phyloP scores from a whole-genome alignment of 2,888 invertebrate genomes.

The Calephelis perditalis region DNA sequence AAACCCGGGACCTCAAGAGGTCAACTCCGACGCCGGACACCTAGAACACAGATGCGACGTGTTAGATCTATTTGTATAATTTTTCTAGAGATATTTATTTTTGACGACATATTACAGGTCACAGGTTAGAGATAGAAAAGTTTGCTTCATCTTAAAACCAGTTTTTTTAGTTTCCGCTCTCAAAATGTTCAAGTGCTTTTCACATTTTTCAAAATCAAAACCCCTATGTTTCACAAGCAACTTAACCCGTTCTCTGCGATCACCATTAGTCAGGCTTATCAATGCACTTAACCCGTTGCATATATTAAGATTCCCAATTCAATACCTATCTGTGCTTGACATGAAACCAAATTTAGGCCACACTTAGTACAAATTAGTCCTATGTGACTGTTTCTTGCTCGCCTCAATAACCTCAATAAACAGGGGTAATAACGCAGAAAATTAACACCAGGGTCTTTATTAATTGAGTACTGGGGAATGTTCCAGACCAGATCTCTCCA shows the following conservation, averaged over 20 bases:
- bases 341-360: slow-evolving; percentile 7
- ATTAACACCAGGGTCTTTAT: not conserved
- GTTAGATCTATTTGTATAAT: no score
- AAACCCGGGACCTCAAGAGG: no score
- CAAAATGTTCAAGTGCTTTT: not conserved
- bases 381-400: not conserved
- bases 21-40: no score
- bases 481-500: not conserved
- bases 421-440: slow-evolving; percentile 7
- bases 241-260: not conserved
- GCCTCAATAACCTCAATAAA: slow-evolving; percentile 7
- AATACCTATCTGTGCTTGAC: slow-evolving; percentile 5
- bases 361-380: slow-evolving; percentile 4
- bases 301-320: slow-evolving; percentile 9
- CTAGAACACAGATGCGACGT: no score
- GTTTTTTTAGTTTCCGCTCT: no score
- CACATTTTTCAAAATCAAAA: not conserved
- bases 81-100: no score
- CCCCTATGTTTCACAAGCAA: not conserved
- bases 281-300: slow-evolving; percentile 5
- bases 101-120: no score
- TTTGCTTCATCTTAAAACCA: no score
- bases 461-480: slow-evolving; percentile 1
- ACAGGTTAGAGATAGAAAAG: no score
- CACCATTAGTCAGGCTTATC: slow-evolving; percentile 8